These are phyloP conservation scores for Maniola jurtina DNA, from an alignment of 1,140 invertebrate genomes.

Conservation along the genomic window DNA sequence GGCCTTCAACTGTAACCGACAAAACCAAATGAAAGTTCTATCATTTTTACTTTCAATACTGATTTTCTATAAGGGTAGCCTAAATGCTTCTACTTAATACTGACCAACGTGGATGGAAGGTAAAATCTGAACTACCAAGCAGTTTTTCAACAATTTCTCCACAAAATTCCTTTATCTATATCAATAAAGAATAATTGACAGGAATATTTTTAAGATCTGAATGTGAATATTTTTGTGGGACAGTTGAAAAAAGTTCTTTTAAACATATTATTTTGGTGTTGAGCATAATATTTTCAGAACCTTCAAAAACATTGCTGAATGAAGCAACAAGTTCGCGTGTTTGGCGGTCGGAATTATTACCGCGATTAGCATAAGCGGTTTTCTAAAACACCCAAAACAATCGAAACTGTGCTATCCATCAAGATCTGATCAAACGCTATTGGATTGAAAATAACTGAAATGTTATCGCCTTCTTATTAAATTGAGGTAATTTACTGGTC, in stretches of 20 bases:
- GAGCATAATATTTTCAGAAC: slow-evolving; percentile 7
- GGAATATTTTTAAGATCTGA: too few species aligned
- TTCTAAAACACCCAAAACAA: slow-evolving; percentile 51
- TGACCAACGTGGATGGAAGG: too few species aligned
- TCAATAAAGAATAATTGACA: too few species aligned
- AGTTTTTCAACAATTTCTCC: too few species aligned
- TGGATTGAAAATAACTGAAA: background rate
- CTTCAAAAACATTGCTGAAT: slow-evolving; percentile 19
- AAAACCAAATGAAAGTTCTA: background rate
- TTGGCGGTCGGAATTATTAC: slow-evolving; percentile 32
- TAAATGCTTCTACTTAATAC: too few species aligned
- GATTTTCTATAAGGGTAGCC: too few species aligned
- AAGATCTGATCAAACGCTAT: slow-evolving; percentile 5
- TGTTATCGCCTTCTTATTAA: background rate
- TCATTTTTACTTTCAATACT: too few species aligned
- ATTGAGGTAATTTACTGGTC: background rate
- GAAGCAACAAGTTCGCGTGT: slow-evolving; percentile 72
- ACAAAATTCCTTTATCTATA: too few species aligned
- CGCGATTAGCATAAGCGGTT: slow-evolving; percentile 62
- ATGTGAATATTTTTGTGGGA: too few species aligned
- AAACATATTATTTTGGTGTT: background rate
- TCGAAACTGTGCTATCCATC: slow-evolving; percentile 20
- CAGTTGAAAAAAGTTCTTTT: too few species aligned
- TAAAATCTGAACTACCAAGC: too few species aligned
- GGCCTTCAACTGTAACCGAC: background rate